phyloP scores from a whole-genome alignment of 2,113 vertebrate genomes.

The Petromus typicus region DNA sequence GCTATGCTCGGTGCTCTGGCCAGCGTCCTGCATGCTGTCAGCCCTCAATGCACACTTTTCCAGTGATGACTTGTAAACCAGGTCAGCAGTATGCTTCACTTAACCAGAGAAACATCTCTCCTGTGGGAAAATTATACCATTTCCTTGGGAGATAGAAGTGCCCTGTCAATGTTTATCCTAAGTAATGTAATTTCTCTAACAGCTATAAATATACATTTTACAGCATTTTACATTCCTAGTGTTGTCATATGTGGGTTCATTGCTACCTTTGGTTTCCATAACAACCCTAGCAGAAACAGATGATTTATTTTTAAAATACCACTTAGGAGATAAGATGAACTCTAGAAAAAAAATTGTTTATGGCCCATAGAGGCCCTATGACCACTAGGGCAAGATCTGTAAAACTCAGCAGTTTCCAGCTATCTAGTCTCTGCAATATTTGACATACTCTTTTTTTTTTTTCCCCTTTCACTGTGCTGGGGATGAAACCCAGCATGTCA shows the following conservation, averaged over 20 bases:
- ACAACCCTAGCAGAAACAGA: not conserved
- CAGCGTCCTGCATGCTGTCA: accelerated
- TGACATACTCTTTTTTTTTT: not conserved
- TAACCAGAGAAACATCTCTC: not conserved
- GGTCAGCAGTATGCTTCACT: not conserved
- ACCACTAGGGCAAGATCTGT: not conserved
- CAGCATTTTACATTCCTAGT: not conserved
- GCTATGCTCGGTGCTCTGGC: not conserved
- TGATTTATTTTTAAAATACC: not conserved
- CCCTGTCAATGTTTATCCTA: not conserved
- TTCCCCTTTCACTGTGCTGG: not conserved
- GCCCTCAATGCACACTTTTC: not conserved
- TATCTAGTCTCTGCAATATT: not conserved
- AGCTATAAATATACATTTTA: not conserved
- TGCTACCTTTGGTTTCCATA: slow-evolving; percentile 12
- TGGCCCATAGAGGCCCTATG: not conserved
- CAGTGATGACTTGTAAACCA: not conserved
- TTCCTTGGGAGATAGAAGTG: not conserved
- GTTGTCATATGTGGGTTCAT: not conserved
- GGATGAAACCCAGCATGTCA: no score
- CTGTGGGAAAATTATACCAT: not conserved
- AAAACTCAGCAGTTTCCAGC: not conserved
- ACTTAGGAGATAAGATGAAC: not conserved
- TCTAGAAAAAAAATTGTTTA: not conserved
- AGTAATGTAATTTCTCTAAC: not conserved